A percentile compares a stretch with the other conserved stretches of the same genome.
These are phyloP conservation scores for Cryptomyrus ogoouensis DNA, from an alignment of 2,113 vertebrate genomes.

Conservation along the genomic window DNA sequence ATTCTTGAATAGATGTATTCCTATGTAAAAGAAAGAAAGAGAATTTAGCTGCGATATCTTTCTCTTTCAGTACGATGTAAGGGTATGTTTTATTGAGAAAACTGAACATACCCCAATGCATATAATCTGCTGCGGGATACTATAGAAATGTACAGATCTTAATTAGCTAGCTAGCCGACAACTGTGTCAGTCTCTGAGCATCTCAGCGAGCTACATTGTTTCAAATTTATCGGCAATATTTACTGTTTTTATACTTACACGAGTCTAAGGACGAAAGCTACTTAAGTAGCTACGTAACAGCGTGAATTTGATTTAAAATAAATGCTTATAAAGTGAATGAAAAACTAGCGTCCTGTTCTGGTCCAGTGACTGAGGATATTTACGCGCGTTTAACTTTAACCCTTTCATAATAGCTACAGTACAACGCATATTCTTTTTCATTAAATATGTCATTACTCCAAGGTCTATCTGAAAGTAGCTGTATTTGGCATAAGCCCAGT, in stretches of 20 bases:
- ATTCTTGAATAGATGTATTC: background rate
- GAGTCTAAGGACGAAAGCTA: background rate
- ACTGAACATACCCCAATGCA: background rate
- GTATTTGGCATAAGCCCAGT: background rate
- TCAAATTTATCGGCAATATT: background rate
- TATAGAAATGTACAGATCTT: background rate
- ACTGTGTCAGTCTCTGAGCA: background rate
- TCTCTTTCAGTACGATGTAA: background rate
- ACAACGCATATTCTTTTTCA: background rate
- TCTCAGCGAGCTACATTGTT: background rate
- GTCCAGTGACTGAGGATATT: constrained; percentile 45
- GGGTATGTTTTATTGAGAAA: background rate
- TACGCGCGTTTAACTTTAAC: constrained; percentile 68
- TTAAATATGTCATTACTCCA: background rate
- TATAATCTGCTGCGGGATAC: background rate
- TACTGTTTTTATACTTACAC: background rate
- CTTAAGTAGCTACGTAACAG: background rate
- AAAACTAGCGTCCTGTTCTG: constrained; percentile 37
- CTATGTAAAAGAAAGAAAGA: background rate
- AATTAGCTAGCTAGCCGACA: background rate
- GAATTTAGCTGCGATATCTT: background rate
- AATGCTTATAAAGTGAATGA: constrained; percentile 38
- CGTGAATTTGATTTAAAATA: background rate
- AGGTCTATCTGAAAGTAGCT: background rate
- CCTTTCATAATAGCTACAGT: constrained; percentile 41